A percentile compares a stretch with the other conserved stretches of the same genome.
phyloP scores from a whole-genome alignment of 2,113 vertebrate genomes.

The Cariama cristata region DNA sequence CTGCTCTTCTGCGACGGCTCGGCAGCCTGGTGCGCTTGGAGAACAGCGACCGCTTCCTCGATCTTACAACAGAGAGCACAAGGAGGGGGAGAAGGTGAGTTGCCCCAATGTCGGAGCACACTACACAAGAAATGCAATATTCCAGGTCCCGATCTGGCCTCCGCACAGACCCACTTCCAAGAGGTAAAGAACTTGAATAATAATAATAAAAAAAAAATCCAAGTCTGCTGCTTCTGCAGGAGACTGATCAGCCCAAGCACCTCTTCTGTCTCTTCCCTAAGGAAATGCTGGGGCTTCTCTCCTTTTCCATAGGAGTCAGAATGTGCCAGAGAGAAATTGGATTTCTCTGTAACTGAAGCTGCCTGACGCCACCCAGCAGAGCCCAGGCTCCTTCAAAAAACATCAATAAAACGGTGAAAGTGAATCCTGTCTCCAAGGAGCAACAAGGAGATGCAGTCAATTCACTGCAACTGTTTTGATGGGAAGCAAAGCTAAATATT shows the following conservation, averaged over 20 bases:
- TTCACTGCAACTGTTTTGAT: background rate
- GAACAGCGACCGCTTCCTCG: constrained; percentile 89
- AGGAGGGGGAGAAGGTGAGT: background rate
- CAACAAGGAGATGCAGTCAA: background rate
- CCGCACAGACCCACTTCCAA: background rate
- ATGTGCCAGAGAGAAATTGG: background rate
- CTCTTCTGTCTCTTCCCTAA: background rate
- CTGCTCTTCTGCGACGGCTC: constrained; percentile 71
- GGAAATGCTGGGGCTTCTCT: background rate
- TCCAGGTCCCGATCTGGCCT: too few relatives aligned
- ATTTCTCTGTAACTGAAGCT: background rate
- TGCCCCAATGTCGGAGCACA: rapidly evolving
- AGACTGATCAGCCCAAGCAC: background rate
- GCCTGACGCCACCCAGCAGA: background rate
- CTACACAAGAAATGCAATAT: background rate
- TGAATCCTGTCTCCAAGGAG: background rate
- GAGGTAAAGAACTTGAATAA: background rate
- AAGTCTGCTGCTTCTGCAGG: background rate
- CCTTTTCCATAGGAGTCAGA: background rate
- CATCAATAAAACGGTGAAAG: background rate
- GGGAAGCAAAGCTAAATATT: background rate
- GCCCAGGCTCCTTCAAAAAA: background rate
- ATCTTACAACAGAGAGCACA: constrained; percentile 76
- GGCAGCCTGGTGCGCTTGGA: constrained; percentile 87
- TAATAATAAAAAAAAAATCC: background rate